Percentiles rank a stretch among this genome's conserved stretches.
Conservation (phyloP, 2,888 invertebrate genomes). For the Liodrosophila aerea region DNA sequence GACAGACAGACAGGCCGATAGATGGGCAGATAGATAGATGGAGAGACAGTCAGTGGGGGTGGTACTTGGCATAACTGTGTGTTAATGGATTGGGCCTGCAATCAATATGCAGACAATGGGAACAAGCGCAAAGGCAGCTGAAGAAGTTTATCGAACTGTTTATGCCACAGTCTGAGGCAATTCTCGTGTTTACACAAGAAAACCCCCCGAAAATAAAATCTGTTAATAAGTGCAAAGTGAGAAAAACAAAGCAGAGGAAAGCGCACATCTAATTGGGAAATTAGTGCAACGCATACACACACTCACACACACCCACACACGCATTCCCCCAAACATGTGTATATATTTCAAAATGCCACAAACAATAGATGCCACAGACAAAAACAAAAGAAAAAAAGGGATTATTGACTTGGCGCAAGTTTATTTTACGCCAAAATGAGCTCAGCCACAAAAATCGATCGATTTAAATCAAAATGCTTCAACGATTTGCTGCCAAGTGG, state of each 20-base stretch:
- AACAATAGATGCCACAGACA: conserved; percentile 37
- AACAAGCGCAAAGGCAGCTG: too few species aligned
- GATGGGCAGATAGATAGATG: too few species aligned
- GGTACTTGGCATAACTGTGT: conserved; percentile 14
- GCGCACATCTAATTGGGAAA: conserved; percentile 62
- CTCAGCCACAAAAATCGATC: conserved; percentile 74
- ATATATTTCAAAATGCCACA: conserved; percentile 63
- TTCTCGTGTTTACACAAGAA: conserved; percentile 54
- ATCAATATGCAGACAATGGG: conserved; percentile 37
- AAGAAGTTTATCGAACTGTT: too few species aligned
- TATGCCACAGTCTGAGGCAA: conserved; percentile 17
- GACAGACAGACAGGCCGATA: conserved; percentile 8
- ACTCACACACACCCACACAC: neutral
- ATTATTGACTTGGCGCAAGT: conserved; percentile 75
- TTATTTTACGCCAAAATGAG: conserved; percentile 78
- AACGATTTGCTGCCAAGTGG: conserved; percentile 46
- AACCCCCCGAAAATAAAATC: conserved; percentile 26
- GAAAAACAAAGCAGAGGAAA: conserved; percentile 21
- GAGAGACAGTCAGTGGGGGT: conserved; percentile 6
- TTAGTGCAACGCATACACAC: conserved; percentile 31
- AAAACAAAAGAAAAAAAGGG: conserved; percentile 60
- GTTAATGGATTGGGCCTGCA: conserved; percentile 32
- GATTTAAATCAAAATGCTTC: conserved; percentile 71
- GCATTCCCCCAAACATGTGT: neutral
- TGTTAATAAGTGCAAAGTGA: conserved; percentile 75